A percentile compares a stretch with the other conserved stretches of the same genome.
Conservation (phyloP, 2,888 invertebrate genomes). For the Herminia tarsipennalis region DNA sequence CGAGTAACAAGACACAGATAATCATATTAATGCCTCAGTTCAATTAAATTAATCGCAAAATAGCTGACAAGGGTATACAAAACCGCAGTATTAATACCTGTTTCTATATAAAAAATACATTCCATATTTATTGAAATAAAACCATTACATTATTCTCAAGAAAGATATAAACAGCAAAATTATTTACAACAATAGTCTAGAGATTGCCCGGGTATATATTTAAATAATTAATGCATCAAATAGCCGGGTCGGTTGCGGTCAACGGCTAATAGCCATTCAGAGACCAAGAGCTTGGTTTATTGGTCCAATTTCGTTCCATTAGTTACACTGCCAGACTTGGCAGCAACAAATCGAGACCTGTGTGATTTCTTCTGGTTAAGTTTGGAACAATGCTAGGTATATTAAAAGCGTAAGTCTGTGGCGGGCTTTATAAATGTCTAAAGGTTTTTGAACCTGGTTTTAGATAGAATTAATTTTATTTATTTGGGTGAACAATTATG, state of each 20-base stretch:
- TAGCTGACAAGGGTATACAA: too few relatives aligned
- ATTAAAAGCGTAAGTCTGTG: conserved; percentile 1
- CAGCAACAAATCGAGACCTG: conserved; percentile 56
- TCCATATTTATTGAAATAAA: neutral
- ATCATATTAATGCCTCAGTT: too few relatives aligned
- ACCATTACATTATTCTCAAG: conserved; percentile 20
- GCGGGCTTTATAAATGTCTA: neutral
- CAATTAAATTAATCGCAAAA: too few relatives aligned
- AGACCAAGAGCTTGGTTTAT: conserved; percentile 77
- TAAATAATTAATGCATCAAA: conserved; percentile 73
- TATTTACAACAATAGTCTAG: conserved; percentile 57
- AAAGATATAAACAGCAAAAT: conserved; percentile 47
- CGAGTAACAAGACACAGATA: too few relatives aligned
- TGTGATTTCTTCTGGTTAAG: conserved; percentile 33
- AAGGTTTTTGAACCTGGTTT: neutral
- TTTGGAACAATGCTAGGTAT: conserved; percentile 10
- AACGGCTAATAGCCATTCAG: conserved; percentile 76
- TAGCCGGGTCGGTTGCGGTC: conserved; percentile 57
- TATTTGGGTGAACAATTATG: too few relatives aligned
- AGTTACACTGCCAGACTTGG: conserved; percentile 45
- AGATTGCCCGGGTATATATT: conserved; percentile 64
- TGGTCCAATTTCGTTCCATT: conserved; percentile 64
- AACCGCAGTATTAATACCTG: too few relatives aligned
- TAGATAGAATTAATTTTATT: too few relatives aligned
- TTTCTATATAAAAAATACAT: neutral